phyloP scores from a whole-genome alignment of 2,888 invertebrate species.

The Latrodectus elegans region DNA sequence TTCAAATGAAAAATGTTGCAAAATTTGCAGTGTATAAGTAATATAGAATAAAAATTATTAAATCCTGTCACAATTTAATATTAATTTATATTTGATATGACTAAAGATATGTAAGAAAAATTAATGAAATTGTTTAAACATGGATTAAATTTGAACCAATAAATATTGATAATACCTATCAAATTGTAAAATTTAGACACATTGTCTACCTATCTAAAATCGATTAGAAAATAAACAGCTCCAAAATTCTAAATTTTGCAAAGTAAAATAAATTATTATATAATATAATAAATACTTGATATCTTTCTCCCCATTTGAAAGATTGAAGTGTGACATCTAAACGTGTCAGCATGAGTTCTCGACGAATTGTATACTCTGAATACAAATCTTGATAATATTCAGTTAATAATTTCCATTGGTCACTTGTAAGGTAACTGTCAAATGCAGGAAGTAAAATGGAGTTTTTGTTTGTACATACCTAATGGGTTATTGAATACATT shows the following conservation, averaged over 20 bases:
- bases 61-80: no score
- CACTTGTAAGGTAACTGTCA: conserved; percentile 79
- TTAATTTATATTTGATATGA: no score
- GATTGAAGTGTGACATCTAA: conserved; percentile 97
- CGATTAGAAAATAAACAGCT: neutral
- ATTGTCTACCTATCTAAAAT: neutral
- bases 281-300: conserved; percentile 78
- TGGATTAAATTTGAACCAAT: no score
- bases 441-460: conserved; percentile 5
- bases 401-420: conserved; percentile 88
- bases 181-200: neutral
- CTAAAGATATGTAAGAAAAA: no score
- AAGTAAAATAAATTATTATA: neutral
- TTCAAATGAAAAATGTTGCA: neutral
- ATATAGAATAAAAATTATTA: no score
- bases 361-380: conserved; percentile 86
- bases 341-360: conserved; percentile 91
- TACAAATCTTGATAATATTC: conserved; percentile 83
- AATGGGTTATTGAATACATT: neutral
- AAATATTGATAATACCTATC: no score
- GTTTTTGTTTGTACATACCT: neutral
- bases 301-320: conserved; percentile 81
- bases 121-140: no score
- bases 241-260: neutral
- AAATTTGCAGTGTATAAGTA: no score